Evolutionary conservation across 2,888 invertebrate species (phyloP), one percentile per base, ranked within the genome.

Genomic region (Plagodis dolabraria): DNA sequence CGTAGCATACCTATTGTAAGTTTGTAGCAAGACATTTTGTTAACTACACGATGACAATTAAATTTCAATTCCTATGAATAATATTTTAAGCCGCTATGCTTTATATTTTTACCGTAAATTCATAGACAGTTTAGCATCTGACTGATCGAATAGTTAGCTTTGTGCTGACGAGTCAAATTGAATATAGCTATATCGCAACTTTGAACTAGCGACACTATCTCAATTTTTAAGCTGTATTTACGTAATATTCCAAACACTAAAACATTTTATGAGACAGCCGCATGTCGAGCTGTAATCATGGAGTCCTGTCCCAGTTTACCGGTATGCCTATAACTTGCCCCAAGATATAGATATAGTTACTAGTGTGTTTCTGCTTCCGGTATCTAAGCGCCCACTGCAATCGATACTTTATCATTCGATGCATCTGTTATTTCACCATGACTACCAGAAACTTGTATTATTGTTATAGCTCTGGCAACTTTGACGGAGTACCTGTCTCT

Each of bases 341-440:
- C 66, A 64, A 57, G 50, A 36, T 43, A 11, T 33, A 33, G 72
- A 68, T 67, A 68, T 69, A 66, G 60, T 70, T 69, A 68, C 65
- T 36, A 34, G 61, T 56, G 52, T 59, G 64, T 57, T 70, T 68
- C 69, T 4, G 4, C 22, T 40, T 10, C 8, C 65, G 69, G 67
- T 56, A 60, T 63, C 53, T 47, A 47, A 63, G 70, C 66, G 65
- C 62, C 67, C 69, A 60, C 65, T 70, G 67, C 70, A 69, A 71
- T 72, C 69, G 64, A 71, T 72, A 71, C 22, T 61, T 59, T 67
- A 59, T 64, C 65, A 66, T 68, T 61, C 62, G 65, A 54, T 53
- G 55, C 57, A 47, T 9, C 5, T 51, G 38, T 47, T 44, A 36
- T 47, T 22, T 12, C 53, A 52, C 34, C 53, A 35, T 45, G 35